Evolutionary conservation across 2,888 invertebrate genomes (phyloP).

Genomic region (Argyresthia albistria): DNA sequence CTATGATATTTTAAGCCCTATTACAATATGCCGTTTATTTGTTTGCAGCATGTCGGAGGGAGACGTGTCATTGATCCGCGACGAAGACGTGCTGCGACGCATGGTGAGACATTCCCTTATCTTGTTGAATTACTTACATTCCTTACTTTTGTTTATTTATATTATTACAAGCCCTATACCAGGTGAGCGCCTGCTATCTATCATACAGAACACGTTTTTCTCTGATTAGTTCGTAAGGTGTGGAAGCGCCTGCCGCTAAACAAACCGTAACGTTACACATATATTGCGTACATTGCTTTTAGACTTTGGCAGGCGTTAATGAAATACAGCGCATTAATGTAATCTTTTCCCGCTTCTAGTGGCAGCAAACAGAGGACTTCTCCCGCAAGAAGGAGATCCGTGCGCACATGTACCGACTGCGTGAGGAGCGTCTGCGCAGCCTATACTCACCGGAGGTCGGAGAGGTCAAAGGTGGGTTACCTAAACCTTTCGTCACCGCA

Average conservation of each 20-base stretch:
- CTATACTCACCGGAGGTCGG: constrained; percentile 75
- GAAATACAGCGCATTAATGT: background rate
- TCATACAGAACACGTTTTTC: no score
- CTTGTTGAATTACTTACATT: background rate
- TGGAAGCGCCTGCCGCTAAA: background rate
- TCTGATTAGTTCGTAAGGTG: background rate
- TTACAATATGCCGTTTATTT: no score
- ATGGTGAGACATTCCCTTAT: constrained; percentile 69
- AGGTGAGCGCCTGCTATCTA: no score
- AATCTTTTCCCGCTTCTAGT: constrained; percentile 65
- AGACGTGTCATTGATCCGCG: constrained; percentile 80
- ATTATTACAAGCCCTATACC: no score
- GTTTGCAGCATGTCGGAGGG: constrained; percentile 65
- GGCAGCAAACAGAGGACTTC: constrained; percentile 90
- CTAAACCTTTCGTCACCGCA: background rate
- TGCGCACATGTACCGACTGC: constrained; percentile 86
- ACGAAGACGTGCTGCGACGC: constrained; percentile 83
- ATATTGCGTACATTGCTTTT: no score
- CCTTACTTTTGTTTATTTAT: background rate
- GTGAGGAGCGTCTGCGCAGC: constrained; percentile 84
- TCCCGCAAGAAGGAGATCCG: constrained; percentile 90
- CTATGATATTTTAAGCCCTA: no score
- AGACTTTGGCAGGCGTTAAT: no score
- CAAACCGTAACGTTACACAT: no score
- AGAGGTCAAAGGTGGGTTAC: constrained; percentile 41